These are phyloP conservation scores for Anthonomus grandis DNA, from an alignment of 1,140 invertebrate genomes.

Conservation along the genomic window DNA sequence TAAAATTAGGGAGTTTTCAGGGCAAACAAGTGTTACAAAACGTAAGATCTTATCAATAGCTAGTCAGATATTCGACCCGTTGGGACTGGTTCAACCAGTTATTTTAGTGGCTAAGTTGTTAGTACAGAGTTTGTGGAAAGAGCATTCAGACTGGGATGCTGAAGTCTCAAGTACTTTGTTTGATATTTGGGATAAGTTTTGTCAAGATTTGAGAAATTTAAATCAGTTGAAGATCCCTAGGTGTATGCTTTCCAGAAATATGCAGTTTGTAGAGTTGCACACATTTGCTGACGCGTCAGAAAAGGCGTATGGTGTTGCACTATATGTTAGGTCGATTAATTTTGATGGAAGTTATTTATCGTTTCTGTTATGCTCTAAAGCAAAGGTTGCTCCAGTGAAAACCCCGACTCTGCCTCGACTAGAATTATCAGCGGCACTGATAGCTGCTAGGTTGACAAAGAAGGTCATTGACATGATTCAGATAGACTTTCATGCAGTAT, in stretches of 20 bases:
- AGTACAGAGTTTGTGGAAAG: constrained; percentile 42
- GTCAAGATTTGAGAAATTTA: neutral
- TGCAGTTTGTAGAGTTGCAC: constrained; percentile 3
- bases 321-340: constrained; percentile 32
- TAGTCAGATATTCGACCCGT: constrained; percentile 34
- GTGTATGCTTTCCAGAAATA: neutral
- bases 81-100: constrained; percentile 37
- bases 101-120: constrained; percentile 41
- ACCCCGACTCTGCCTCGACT: constrained; percentile 34
- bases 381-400: constrained; percentile 40
- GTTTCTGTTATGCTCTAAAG: constrained; percentile 33
- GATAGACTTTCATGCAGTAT: constrained; percentile 1
- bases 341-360: neutral
- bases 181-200: constrained; percentile 9
- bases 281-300: constrained; percentile 37
- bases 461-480: constrained; percentile 1
- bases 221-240: constrained; percentile 2
- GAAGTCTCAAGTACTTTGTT: constrained; percentile 30
- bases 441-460: constrained; percentile 25
- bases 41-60: constrained; percentile 28
- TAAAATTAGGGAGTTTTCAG: constrained; percentile 1
- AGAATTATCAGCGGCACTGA: constrained; percentile 34
- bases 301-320: constrained; percentile 25
- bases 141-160: constrained; percentile 44
- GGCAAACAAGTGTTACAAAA: constrained; percentile 19